Evolutionary conservation across 2,888 invertebrate species (phyloP).

Genomic region (Drepana falcataria): DNA sequence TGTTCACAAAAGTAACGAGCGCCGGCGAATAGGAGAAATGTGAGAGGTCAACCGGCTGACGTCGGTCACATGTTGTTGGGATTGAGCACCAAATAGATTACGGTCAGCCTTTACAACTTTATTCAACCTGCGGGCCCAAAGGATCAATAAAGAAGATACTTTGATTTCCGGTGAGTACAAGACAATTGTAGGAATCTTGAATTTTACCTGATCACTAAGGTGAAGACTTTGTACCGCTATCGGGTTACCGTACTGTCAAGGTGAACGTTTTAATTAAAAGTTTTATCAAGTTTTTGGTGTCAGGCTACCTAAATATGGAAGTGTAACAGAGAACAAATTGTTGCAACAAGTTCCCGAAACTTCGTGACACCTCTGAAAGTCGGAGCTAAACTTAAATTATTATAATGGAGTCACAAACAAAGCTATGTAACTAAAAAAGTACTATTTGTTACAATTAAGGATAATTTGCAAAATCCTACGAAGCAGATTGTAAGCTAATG

Average conservation of each 20-base stretch:
- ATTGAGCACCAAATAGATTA: conserved; percentile 57
- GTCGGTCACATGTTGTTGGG: conserved; percentile 52
- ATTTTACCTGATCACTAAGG: conserved; percentile 20
- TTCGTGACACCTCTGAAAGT: conserved; percentile 4
- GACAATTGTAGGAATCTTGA: conserved; percentile 24
- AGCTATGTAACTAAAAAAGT: conserved; percentile 11
- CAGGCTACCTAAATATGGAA: conserved; percentile 29
- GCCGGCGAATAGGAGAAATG: conserved; percentile 49
- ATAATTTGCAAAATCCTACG: conserved; percentile 14
- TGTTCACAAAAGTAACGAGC: conserved; percentile 59
- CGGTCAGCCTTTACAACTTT: conserved; percentile 57
- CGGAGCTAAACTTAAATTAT: conserved; percentile 5
- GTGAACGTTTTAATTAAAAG: conserved; percentile 43
- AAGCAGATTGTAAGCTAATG: conserved; percentile 3
- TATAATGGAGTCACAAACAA: conserved; percentile 20
- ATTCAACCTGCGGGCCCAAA: conserved; percentile 45
- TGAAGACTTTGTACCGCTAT: conserved; percentile 25
- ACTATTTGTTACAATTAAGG: conserved; percentile 23
- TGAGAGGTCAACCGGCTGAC: conserved; percentile 59
- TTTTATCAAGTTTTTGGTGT: conserved; percentile 34
- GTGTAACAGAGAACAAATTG: conserved; percentile 27
- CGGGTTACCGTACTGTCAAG: conserved; percentile 29
- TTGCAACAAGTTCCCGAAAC: conserved; percentile 24
- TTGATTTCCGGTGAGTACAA: conserved; percentile 43
- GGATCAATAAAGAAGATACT: conserved; percentile 51